Base-by-base conservation (phyloP, 1,140 invertebrate genomes). In the Drosophila subobscura region DNA sequence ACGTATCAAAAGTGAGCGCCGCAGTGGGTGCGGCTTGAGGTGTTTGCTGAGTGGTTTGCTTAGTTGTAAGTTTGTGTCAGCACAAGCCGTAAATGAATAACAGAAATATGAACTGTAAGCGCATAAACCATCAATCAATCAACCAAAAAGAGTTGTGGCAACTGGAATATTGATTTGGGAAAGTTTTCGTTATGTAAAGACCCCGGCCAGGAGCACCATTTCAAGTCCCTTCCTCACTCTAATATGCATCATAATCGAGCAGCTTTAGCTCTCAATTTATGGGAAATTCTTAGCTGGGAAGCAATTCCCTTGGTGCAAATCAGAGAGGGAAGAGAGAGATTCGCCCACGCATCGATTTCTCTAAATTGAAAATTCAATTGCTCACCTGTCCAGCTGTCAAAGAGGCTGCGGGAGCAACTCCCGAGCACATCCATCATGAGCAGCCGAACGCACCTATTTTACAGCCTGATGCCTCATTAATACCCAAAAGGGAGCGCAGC, bases 391-490 rank as follows among this genome's bases (percentile, higher is more conserved):
- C 71, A 52, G 59, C 71, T 74, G 71, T 74, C 71, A 74, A 41
- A 56, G 46, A 20, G 16, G 16, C 16, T 20, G 53, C 40, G 16
- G 16, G 57, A 73, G 72, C 61, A 59, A 52, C 68, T 47, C 16
- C 16, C 40, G 44, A 59, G 41, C 53, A 67, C 68, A 86, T 81
- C 77, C 73, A 88, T 88, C 73, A 88, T 58, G 72, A 74, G 16
- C 16, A 20, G 16, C 16, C 16, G 16, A 20, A 20, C 16, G 16
- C 0, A 75, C 72, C 72, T 75, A 75, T 65, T 72, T 71, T 75
- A 49, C 77, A 67, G 50, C 61, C 58, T 58, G 72, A 72, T 88
- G 83, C 81, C 81, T 86, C 81, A 86, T 86, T 86, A 86, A 86
- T 86, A 88, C 73, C 70, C 74, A 74, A 74, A 78, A 81, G 72